Evolutionary conservation across 2,113 vertebrate species (phyloP), one percentile per base, ranked within the genome.

Genomic region (Typhlomys cinereus): DNA sequence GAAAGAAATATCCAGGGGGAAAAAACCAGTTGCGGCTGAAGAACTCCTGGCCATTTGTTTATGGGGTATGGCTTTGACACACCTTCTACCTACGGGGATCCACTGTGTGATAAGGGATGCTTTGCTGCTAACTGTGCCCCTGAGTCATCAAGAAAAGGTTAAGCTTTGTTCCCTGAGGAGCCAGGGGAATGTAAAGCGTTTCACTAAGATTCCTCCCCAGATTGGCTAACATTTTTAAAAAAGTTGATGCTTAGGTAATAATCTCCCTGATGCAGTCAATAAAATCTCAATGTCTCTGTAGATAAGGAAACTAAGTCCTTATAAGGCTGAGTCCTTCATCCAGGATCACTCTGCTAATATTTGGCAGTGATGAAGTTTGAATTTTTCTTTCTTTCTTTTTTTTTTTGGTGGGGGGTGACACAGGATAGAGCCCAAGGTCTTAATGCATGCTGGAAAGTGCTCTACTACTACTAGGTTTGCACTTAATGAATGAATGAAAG

Each of bases 61-160:
- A 39, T 80, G 73, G n/a, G 71, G 44, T 73, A 29, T 83, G 62
- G 44, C 39, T 21, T n/a, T 41, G 61, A 39, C 67, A 76, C 29
- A 50, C 88, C 66, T 89, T 27, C n/a, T 14, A 10, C 50, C 59
- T 79, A 23, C 6, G 57, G 80, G 17, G 41, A 54, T 34, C 48
- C 9, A 89, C 61, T 52, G 79, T 75, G 86, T 76, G 61, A 57
- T 90, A 62, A 85, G 52, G 85, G 86, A 44, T 64, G 54, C 41
- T 90, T 88, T 83, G 46, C 39, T 80, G 71, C 66, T 92, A 90
- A 86, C 83, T 59, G 73, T 88, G 84, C 80, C 66, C n/a, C 54
- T 84, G 64, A 92, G 85, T 94, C 80, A 57, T 76, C 48, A 62
- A 92, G 86, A 34, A 83, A 66, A 89, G 78, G 25, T 83, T 83